Percentiles rank a stretch among this genome's conserved stretches.
Conservation (phyloP, 2,888 invertebrate species). For the Cantharis rustica region DNA sequence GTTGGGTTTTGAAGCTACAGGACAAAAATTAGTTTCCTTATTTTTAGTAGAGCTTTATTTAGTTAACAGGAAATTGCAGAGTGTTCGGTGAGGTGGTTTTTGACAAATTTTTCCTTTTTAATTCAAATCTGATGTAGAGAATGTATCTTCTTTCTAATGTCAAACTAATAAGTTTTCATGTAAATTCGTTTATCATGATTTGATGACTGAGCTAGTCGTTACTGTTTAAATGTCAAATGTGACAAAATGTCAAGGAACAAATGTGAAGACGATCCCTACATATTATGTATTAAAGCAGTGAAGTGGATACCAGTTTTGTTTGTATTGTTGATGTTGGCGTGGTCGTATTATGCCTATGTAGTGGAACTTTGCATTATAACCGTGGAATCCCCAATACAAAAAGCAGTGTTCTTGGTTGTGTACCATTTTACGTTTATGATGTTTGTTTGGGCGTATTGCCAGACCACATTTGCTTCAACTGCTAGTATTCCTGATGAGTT, state of each 20-base stretch:
- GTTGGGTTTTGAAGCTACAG: too few species aligned
- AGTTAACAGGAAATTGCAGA: too few species aligned
- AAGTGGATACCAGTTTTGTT: constrained; percentile 23
- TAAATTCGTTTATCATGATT: too few species aligned
- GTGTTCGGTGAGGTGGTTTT: too few species aligned
- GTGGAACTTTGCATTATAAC: constrained; percentile 77
- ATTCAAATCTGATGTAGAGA: too few species aligned
- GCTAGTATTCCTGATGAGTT: constrained; percentile 73
- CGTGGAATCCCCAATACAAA: not conserved
- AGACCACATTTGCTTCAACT: constrained; percentile 9
- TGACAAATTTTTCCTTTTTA: too few species aligned
- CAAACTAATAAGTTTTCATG: too few species aligned
- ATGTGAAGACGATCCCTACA: not conserved
- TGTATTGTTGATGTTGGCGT: constrained; percentile 49
- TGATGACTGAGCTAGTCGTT: too few species aligned
- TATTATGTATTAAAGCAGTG: not conserved
- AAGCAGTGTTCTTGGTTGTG: not conserved
- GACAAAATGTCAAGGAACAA: not conserved
- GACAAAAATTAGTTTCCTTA: too few species aligned
- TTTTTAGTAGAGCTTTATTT: too few species aligned
- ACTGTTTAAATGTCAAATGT: not conserved
- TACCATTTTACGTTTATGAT: constrained; percentile 12
- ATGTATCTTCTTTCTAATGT: too few species aligned
- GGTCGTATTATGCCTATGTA: constrained; percentile 99
- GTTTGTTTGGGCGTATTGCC: constrained; percentile 87